Evolutionary conservation across 2,797 vertebrate genomes (phyloP).

Genomic region (Poecilia velifera): DNA sequence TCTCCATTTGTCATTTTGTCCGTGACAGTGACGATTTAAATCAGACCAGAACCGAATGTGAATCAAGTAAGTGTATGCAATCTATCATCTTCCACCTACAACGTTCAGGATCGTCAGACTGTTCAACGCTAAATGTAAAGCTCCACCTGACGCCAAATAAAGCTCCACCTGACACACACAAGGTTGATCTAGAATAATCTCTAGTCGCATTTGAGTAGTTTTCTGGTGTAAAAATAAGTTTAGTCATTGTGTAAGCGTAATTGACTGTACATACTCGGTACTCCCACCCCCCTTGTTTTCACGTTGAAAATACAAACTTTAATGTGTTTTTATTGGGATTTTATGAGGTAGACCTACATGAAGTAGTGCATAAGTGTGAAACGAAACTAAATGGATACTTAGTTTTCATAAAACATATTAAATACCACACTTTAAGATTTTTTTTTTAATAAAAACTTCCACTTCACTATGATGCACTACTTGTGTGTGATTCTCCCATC

Average conservation of each 20-base stretch:
- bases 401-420: background rate
- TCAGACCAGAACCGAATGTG: conserved; percentile 92
- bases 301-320: background rate
- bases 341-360: background rate
- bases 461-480: background rate
- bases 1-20: conserved; percentile 98
- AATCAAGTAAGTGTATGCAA: conserved; percentile 86
- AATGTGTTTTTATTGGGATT: background rate
- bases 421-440: background rate
- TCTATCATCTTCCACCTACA: background rate
- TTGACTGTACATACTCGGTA: background rate
- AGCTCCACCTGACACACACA: background rate
- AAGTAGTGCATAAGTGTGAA: background rate
- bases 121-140: background rate
- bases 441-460: background rate
- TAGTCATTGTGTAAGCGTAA: background rate
- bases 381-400: background rate
- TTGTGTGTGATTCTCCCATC: background rate
- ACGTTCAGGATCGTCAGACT: background rate
- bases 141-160: background rate
- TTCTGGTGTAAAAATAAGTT: background rate
- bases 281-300: background rate
- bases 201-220: background rate
- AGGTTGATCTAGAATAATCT: background rate
- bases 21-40: conserved; percentile 92